These are phyloP conservation scores for Caenorhabditis imperialis DNA, from an alignment of 2,888 invertebrate species.

Conservation along the genomic window DNA sequence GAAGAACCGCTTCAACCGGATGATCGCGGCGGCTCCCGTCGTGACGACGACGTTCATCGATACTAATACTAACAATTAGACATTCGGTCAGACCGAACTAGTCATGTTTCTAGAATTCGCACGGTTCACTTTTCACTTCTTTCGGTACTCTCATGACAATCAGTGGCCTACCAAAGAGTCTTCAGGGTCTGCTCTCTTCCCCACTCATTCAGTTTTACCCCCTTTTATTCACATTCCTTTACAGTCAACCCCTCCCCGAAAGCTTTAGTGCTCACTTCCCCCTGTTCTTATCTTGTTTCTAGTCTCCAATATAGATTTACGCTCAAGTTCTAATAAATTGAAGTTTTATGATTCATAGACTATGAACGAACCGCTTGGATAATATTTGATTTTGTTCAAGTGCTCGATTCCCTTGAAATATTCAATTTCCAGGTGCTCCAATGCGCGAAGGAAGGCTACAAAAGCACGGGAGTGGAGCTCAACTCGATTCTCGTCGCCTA, in stretches of 20 bases:
- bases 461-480: conserved; percentile 73
- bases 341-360: background rate
- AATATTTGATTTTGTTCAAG: background rate
- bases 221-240: conserved; percentile 18
- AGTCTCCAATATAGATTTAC: conserved; percentile 14
- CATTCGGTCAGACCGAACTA: conserved; percentile 25
- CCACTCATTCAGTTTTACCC: background rate
- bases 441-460: conserved; percentile 72
- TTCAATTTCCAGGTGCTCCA: conserved; percentile 74
- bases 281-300: conserved; percentile 21
- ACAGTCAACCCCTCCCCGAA: conserved; percentile 5
- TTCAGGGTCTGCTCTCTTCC: conserved; percentile 21
- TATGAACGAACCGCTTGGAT: background rate
- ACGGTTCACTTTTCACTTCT: conserved; percentile 26
- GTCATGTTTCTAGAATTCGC: conserved; percentile 21
- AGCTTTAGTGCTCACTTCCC: conserved; percentile 38
- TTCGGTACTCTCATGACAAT: conserved; percentile 30
- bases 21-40: conserved; percentile 50
- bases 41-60: conserved; percentile 42
- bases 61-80: conserved; percentile 40
- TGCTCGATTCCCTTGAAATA: background rate
- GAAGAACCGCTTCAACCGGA: conserved; percentile 68
- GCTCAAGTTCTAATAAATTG: conserved; percentile 21
- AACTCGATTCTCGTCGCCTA: conserved; percentile 74
- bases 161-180: conserved; percentile 13